Evolutionary conservation across 2,888 invertebrate species (phyloP).

Genomic region (Halictus ligatus): DNA sequence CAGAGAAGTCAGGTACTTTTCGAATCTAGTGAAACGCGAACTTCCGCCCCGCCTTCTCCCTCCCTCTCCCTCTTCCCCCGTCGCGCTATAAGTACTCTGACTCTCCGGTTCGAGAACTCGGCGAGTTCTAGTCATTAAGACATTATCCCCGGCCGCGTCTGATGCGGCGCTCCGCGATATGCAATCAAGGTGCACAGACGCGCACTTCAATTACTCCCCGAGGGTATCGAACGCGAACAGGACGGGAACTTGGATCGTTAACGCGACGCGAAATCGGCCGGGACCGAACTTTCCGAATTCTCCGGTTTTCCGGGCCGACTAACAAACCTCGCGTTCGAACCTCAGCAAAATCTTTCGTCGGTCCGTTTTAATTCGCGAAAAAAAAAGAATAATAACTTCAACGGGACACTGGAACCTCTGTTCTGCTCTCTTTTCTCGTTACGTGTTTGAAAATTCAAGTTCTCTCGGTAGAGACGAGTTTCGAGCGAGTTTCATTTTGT

Average conservation of each 20-base stretch:
- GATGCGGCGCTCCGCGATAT: constrained; percentile 32
- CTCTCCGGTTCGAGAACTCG: constrained; percentile 2
- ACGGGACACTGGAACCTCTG: neutral
- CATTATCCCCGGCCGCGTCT: constrained; percentile 26
- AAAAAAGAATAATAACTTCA: neutral
- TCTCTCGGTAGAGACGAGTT: neutral
- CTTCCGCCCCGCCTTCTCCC: neutral
- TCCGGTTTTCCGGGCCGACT: constrained; percentile 37
- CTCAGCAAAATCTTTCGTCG: neutral
- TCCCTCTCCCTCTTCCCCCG: neutral
- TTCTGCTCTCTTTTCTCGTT: neutral
- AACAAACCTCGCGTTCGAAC: constrained; percentile 27
- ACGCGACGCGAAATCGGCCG: constrained; percentile 40
- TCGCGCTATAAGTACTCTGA: neutral
- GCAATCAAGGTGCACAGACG: constrained; percentile 49
- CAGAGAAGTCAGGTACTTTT: neutral
- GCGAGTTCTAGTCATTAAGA: constrained; percentile 55
- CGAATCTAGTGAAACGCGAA: constrained; percentile 9
- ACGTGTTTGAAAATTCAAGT: too few species aligned
- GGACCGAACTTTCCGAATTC: constrained; percentile 49
- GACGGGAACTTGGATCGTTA: constrained; percentile 67
- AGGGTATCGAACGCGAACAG: constrained; percentile 47
- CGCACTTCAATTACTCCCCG: constrained; percentile 61
- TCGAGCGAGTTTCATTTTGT: neutral
- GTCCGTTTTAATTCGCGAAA: neutral